Evolutionary conservation across 2,888 invertebrate species (phyloP).

Genomic region (Drosophila ezoana): DNA sequence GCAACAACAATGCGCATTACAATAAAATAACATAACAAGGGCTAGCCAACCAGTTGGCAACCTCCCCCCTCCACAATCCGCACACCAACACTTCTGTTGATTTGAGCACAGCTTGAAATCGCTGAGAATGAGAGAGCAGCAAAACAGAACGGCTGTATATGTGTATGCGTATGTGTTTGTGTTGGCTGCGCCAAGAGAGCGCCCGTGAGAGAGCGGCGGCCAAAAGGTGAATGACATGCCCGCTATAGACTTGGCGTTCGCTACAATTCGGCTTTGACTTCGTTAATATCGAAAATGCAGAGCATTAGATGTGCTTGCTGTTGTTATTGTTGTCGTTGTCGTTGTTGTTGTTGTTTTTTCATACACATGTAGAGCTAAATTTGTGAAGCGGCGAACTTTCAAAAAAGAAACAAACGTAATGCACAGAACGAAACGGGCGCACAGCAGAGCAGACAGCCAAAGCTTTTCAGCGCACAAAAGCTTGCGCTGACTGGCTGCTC

Average conservation of each 20-base stretch:
- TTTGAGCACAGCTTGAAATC: slow-evolving; percentile 36
- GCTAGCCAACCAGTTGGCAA: slow-evolving; percentile 30
- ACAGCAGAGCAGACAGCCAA: slow-evolving; percentile 29
- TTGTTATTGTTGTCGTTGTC: slow-evolving; percentile 11
- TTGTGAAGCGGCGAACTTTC: slow-evolving; percentile 55
- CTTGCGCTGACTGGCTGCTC: slow-evolving; percentile 40
- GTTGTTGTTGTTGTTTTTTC: slow-evolving; percentile 18
- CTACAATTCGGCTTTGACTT: slow-evolving; percentile 54
- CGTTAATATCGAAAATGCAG: slow-evolving; percentile 61
- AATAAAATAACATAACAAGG: slow-evolving; percentile 41
- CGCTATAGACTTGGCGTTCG: slow-evolving; percentile 43
- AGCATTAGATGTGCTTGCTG: slow-evolving; percentile 47
- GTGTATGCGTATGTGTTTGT: slow-evolving; percentile 26
- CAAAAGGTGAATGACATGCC: slow-evolving; percentile 75
- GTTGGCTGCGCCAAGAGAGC: slow-evolving; percentile 13
- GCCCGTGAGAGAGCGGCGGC: slow-evolving; percentile 45
- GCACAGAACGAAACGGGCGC: slow-evolving; percentile 43
- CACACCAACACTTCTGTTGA: neutral
- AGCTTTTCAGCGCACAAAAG: slow-evolving; percentile 46
- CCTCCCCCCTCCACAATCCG: neutral
- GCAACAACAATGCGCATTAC: slow-evolving; percentile 37
- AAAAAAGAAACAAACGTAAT: slow-evolving; percentile 34
- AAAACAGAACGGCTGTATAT: slow-evolving; percentile 38
- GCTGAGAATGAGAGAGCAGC: slow-evolving; percentile 23
- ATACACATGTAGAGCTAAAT: slow-evolving; percentile 34